A percentile compares a stretch with the other conserved stretches of the same genome.
phyloP scores from a whole-genome alignment of 2,888 invertebrate species.

The Drosophila anceps region DNA sequence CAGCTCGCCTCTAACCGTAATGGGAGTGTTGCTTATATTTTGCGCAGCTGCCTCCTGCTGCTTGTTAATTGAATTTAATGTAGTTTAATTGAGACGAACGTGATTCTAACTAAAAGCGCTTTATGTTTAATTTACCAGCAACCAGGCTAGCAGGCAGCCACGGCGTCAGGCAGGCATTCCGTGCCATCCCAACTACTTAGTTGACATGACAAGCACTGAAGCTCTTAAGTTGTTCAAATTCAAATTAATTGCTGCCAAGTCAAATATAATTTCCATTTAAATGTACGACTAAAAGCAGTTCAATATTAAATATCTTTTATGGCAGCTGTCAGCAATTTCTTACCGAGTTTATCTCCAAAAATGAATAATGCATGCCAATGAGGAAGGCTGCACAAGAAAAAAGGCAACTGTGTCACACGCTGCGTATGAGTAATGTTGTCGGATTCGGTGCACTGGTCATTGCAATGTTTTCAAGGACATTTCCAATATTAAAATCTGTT shows the following conservation, averaged over 20 bases:
- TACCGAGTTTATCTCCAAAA: slow-evolving; percentile 51
- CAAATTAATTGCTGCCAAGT: slow-evolving; percentile 73
- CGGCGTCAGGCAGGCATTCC: slow-evolving; percentile 10
- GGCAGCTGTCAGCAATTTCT: slow-evolving; percentile 67
- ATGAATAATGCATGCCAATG: slow-evolving; percentile 71
- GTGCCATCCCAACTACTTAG: slow-evolving; percentile 43
- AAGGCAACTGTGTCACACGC: slow-evolving; percentile 60
- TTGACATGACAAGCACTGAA: slow-evolving; percentile 54
- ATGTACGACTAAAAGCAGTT: slow-evolving; percentile 51
- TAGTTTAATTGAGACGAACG: slow-evolving; percentile 82
- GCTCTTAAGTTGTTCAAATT: slow-evolving; percentile 73
- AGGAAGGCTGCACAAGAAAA: slow-evolving; percentile 32
- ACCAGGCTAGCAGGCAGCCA: slow-evolving; percentile 9
- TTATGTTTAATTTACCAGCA: slow-evolving; percentile 79
- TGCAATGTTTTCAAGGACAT: slow-evolving; percentile 67
- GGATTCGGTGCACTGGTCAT: slow-evolving; percentile 41
- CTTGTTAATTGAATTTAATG: slow-evolving; percentile 80
- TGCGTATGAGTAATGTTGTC: slow-evolving; percentile 75
- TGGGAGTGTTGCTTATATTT: slow-evolving; percentile 74
- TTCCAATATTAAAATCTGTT: slow-evolving; percentile 73
- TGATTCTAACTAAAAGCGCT: slow-evolving; percentile 80
- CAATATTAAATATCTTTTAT: slow-evolving; percentile 69
- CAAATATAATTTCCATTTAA: slow-evolving; percentile 56
- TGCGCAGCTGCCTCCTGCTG: slow-evolving; percentile 47
- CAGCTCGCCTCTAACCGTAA: slow-evolving; percentile 57